Conservation (phyloP, 1,140 invertebrate species). For the Drosophila dunni region DNA sequence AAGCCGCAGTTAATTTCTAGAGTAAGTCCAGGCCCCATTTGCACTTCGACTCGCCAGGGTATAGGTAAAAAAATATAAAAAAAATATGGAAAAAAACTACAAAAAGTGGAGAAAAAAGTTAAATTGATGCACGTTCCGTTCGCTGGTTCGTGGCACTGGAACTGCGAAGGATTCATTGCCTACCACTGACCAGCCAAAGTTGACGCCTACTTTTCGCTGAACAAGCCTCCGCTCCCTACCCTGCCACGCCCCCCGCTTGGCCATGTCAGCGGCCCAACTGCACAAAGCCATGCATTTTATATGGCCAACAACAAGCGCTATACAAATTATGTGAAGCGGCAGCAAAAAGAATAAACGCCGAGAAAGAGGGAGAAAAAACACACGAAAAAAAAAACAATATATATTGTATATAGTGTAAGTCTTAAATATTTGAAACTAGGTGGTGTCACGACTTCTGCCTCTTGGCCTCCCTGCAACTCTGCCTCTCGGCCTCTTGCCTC, state of each 20-base stretch:
- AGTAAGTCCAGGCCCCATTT: slow-evolving; percentile 18
- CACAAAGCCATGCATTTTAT: slow-evolving; percentile 77
- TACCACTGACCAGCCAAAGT: slow-evolving; percentile 46
- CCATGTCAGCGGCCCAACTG: slow-evolving; percentile 48
- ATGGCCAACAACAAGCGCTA: slow-evolving; percentile 52
- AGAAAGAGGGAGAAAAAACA: slow-evolving; percentile 11
- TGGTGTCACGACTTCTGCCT: slow-evolving; percentile 34
- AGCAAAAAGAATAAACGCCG: slow-evolving; percentile 23
- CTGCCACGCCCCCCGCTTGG: neutral
- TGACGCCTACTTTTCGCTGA: slow-evolving; percentile 46
- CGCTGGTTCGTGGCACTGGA: slow-evolving; percentile 12
- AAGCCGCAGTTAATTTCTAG: slow-evolving; percentile 52
- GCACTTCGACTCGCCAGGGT: slow-evolving; percentile 41
- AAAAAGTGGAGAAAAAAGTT: slow-evolving; percentile 41
- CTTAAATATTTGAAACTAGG: slow-evolving; percentile 79
- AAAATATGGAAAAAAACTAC: slow-evolving; percentile 2
- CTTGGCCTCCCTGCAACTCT: neutral
- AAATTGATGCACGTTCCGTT: slow-evolving; percentile 71
- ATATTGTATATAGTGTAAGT: slow-evolving; percentile 63
- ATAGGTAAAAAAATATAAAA: slow-evolving; percentile 26
- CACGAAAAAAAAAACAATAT: slow-evolving; percentile 20
- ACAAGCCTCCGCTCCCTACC: neutral
- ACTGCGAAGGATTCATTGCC: slow-evolving; percentile 52
- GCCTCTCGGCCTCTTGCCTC: neutral
- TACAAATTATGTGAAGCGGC: slow-evolving; percentile 75